Evolutionary conservation across 1,140 invertebrate species (phyloP), one percentile per base, ranked within the genome.

Genomic region (Belonocnema kinseyi): DNA sequence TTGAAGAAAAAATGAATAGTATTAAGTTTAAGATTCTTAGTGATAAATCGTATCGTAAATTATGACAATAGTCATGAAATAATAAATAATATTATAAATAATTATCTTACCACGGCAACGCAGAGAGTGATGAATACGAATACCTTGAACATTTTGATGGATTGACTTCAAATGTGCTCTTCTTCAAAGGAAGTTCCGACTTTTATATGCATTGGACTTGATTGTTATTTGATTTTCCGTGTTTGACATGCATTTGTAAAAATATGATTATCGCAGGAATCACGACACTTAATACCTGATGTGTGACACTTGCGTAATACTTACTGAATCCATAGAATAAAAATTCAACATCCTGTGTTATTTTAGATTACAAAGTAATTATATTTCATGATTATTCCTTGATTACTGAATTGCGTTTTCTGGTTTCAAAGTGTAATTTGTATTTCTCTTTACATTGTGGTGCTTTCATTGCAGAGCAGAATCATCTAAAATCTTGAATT

Each of bases 141-240:
- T 16, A 40, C 16, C 56, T 78, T 83, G 10, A 79, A 75, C 80
- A 80, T 83, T 40, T 66, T 66, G 40, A 66, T n/a, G 40, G 7
- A 53, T n/a, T 19, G 4, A 73, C 26, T 53, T 51, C 13, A 33
- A 74, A 12, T 71, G 16, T 70, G 2, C 61, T 58, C 26, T 46
- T 17, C 26, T 70, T 19, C 14, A 51, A 8, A 54, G 11, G 66
- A 16, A n/a, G 6, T 11, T 17, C 2, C 26, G 17, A 17, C 56
- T 73, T 70, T 73, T 73, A 66, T 66, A 66, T 33, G 40, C 16
- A 8, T 66, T 66, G 14, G 8, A 40, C n/a, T 66, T 33, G n/a
- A 66, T 66, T 13, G 26, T n/a, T 46, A 66, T 46, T 1, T 10
- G n/a, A 40, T 40, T 61, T 66, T 5, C 4, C 40, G 33, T 66